These are phyloP conservation scores for Pissodes strobi DNA, from an alignment of 1,140 invertebrate species.

Conservation along the genomic window DNA sequence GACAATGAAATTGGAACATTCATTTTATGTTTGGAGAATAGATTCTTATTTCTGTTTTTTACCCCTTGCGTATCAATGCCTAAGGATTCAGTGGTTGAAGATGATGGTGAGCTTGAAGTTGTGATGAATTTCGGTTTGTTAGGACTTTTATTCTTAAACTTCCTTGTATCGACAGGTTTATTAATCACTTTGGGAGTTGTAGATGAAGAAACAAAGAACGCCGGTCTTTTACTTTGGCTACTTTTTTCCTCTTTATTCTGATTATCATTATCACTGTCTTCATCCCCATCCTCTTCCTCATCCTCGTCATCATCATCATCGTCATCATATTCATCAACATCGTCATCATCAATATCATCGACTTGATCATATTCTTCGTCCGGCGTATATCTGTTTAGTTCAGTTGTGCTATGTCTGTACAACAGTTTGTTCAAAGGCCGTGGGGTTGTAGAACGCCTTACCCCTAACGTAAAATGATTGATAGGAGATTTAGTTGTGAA, in stretches of 20 bases:
- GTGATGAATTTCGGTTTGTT: slow-evolving; percentile 32
- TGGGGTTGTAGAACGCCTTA: slow-evolving; percentile 8
- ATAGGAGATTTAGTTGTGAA: neutral
- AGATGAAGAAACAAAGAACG: neutral
- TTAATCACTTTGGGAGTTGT: neutral
- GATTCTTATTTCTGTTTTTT: slow-evolving; percentile 57
- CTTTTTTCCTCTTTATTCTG: slow-evolving; percentile 1
- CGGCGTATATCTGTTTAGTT: slow-evolving; percentile 3
- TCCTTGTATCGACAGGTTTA: neutral
- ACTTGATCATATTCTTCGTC: no score
- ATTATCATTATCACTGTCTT: neutral
- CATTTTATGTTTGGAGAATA: slow-evolving; percentile 57
- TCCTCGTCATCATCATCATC: neutral
- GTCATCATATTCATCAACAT: no score
- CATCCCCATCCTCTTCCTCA: neutral
- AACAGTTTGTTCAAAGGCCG: slow-evolving; percentile 28
- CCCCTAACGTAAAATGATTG: no score
- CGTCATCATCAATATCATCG: slow-evolving; percentile 57
- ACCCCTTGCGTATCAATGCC: slow-evolving; percentile 43
- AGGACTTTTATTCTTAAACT: slow-evolving; percentile 4
- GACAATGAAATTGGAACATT: slow-evolving; percentile 40
- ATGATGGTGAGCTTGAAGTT: neutral
- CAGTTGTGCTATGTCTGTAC: slow-evolving; percentile 36
- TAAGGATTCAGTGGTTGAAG: slow-evolving; percentile 13
- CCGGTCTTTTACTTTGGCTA: neutral